Evolutionary conservation across 2,888 invertebrate species (phyloP).

Genomic region (Eupithecia subfuscata): DNA sequence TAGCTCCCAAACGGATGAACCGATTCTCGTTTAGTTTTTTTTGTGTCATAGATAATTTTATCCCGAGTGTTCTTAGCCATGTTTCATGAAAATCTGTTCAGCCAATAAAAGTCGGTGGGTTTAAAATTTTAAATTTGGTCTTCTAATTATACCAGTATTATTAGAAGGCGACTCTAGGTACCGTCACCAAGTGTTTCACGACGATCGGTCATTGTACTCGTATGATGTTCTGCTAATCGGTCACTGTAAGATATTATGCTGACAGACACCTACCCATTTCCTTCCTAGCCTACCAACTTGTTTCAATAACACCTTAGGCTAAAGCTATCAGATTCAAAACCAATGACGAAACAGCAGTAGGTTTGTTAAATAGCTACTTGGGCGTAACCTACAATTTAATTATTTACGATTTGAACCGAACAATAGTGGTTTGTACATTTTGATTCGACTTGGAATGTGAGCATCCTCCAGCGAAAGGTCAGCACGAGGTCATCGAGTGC

Average conservation of each 20-base stretch:
- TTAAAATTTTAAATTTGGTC: too few species aligned
- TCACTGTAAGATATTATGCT: neutral
- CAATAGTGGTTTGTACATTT: conserved; percentile 65
- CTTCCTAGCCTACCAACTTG: neutral
- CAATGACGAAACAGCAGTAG: conserved; percentile 32
- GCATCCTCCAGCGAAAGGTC: conserved; percentile 76
- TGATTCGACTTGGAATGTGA: conserved; percentile 74
- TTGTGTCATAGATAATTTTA: too few species aligned
- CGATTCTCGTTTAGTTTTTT: too few species aligned
- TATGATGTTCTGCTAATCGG: too few species aligned
- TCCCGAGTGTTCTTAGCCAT: too few species aligned
- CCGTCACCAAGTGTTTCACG: too few species aligned
- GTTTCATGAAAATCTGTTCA: too few species aligned
- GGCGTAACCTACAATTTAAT: conserved; percentile 43
- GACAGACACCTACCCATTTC: neutral
- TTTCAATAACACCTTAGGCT: neutral
- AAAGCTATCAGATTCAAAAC: conserved; percentile 24
- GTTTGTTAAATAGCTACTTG: conserved; percentile 44
- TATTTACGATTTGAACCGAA: conserved; percentile 49
- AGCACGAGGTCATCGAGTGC: conserved; percentile 66
- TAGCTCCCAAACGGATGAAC: too few species aligned
- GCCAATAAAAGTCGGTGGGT: too few species aligned
- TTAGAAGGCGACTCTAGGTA: too few species aligned
- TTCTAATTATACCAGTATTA: too few species aligned
- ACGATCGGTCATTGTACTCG: too few species aligned